Conservation (phyloP, 1,140 invertebrate species). For the Achatina immaculata region DNA sequence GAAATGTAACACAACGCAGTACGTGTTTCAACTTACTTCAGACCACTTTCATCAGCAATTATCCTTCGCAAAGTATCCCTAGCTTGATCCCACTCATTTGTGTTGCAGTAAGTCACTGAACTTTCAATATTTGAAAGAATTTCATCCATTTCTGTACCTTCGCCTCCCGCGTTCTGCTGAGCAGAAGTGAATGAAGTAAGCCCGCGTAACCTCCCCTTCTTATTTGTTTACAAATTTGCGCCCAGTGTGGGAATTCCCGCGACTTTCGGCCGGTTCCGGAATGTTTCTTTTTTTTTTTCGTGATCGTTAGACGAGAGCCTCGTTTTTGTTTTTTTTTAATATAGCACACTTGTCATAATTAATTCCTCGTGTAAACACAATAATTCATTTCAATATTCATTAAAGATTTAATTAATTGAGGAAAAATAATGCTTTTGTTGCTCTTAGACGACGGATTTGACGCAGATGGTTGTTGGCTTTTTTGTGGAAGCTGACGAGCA, state of each 20-base stretch:
- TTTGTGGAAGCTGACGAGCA: no score
- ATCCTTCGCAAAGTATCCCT: slow-evolving; percentile 1
- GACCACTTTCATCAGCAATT: background rate
- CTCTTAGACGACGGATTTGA: no score
- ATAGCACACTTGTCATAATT: no score
- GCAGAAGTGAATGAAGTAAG: background rate
- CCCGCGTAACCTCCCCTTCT: background rate
- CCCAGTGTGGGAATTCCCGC: background rate
- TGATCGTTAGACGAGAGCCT: no score
- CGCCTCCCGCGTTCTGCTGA: background rate
- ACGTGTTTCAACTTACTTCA: slow-evolving; percentile 7
- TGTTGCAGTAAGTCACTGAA: background rate
- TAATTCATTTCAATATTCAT: no score
- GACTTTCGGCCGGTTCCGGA: background rate
- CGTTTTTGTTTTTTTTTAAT: no score
- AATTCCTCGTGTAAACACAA: no score
- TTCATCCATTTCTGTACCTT: background rate
- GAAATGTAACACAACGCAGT: no score
- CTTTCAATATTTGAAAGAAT: background rate
- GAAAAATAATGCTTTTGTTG: no score
- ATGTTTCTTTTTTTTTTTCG: background rate
- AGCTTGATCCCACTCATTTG: background rate
- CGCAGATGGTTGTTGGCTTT: no score
- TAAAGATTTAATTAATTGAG: no score
- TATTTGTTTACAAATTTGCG: background rate